A percentile compares a stretch with the other conserved stretches of the same genome.
Conservation (phyloP, 2,113 vertebrate genomes). For the Catharus bicknelli region DNA sequence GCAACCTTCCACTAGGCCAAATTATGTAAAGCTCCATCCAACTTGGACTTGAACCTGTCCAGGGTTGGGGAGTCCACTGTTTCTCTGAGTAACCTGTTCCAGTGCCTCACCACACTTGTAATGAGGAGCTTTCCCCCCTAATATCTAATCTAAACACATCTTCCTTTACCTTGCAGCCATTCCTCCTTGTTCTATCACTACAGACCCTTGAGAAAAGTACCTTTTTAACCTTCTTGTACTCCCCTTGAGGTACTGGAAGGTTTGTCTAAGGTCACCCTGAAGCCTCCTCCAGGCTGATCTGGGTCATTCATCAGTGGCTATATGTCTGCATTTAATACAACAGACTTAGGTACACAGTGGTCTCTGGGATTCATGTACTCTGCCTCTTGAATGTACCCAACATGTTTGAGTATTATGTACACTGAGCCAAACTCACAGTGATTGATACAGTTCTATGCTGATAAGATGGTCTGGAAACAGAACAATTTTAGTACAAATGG, state of each 20-base stretch:
- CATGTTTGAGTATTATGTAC: neutral
- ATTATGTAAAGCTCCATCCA: neutral
- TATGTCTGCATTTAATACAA: neutral
- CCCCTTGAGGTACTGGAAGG: neutral
- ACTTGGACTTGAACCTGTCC: neutral
- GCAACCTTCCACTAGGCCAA: neutral
- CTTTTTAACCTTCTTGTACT: neutral
- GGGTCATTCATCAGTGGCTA: neutral
- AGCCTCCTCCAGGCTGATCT: neutral
- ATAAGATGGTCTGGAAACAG: neutral
- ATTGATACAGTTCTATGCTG: neutral
- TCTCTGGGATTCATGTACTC: neutral
- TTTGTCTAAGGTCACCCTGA: neutral
- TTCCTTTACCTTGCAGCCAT: neutral
- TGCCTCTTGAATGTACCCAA: neutral
- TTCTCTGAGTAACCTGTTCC: neutral
- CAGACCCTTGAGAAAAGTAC: neutral
- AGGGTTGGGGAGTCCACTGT: neutral
- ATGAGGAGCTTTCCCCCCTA: neutral
- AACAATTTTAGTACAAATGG: neutral
- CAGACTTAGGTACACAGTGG: neutral
- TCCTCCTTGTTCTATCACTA: neutral
- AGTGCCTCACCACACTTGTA: neutral
- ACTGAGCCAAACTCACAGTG: neutral
- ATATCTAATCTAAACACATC: neutral